Evolutionary conservation across 2,113 vertebrate genomes (phyloP).

Genomic region (Phalacrocorax pelagicus): DNA sequence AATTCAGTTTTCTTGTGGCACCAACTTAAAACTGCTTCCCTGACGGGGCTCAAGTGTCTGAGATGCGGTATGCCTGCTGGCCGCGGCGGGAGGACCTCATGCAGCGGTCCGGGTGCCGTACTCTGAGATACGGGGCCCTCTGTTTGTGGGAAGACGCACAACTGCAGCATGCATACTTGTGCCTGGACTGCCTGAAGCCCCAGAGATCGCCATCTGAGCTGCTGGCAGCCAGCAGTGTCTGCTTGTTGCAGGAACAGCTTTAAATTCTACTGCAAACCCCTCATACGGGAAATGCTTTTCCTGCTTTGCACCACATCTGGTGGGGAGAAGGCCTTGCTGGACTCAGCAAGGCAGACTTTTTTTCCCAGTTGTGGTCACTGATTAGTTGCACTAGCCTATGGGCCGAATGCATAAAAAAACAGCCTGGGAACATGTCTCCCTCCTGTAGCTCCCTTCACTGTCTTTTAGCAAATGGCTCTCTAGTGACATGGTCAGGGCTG

Average conservation of each 20-base stretch:
- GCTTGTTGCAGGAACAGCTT: background rate
- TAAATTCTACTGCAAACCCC: background rate
- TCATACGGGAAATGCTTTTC: background rate
- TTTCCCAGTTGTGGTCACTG: background rate
- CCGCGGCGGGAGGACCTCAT: background rate
- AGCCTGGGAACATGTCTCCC: background rate
- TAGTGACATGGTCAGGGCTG: background rate
- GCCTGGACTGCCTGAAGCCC: background rate
- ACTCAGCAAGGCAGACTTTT: background rate
- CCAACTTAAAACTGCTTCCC: background rate
- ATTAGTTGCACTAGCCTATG: background rate
- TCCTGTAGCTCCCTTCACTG: background rate
- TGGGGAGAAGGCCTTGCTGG: background rate
- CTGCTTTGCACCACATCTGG: background rate
- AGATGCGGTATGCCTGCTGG: accelerated
- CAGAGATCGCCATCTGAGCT: background rate
- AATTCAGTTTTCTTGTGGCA: background rate
- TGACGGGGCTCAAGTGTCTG: background rate
- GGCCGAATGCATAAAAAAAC: background rate
- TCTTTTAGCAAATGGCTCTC: background rate
- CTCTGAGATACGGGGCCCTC: accelerated
- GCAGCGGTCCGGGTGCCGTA: background rate
- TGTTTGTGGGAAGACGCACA: background rate
- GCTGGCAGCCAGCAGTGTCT: accelerated
- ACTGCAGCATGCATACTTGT: background rate